A percentile compares a stretch with the other conserved stretches of the same genome.
phyloP scores from a whole-genome alignment of 1,140 invertebrate species.

The Coelopa frigida region DNA sequence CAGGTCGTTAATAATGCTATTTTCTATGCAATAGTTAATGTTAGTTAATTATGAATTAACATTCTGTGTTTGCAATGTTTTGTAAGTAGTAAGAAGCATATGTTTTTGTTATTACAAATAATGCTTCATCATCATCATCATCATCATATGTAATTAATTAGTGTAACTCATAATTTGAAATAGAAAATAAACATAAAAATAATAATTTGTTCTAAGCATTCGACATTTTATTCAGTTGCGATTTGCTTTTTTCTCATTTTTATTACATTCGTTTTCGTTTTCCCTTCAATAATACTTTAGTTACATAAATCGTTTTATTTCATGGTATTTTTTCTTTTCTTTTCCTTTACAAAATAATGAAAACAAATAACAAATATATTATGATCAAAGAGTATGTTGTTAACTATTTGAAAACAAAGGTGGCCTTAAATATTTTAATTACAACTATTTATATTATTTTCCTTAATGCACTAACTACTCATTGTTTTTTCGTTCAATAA shows the following conservation, averaged over 20 bases:
- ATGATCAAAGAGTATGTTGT: no score
- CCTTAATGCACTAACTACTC: no score
- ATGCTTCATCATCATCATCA: conserved; percentile 19
- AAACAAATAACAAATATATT: not conserved
- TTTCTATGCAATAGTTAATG: not conserved
- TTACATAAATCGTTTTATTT: conserved; percentile 21
- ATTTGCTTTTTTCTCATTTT: conserved; percentile 14
- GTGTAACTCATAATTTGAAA: no score
- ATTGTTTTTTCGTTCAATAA: no score
- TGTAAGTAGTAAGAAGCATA: not conserved
- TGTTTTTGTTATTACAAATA: not conserved
- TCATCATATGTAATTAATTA: conserved; percentile 3
- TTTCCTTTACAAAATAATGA: not conserved
- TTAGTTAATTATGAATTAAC: no score
- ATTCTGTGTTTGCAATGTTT: conserved; percentile 3
- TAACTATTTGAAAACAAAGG: no score
- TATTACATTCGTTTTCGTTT: conserved; percentile 14
- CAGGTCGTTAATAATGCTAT: conserved; percentile 1
- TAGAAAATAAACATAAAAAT: no score
- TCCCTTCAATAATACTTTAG: conserved; percentile 11
- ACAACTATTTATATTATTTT: no score
- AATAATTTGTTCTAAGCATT: no score
- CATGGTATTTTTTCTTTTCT: not conserved
- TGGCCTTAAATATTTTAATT: no score
- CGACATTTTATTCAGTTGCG: conserved; percentile 19